These are phyloP conservation scores for Macaria liturata DNA, from an alignment of 2,888 invertebrate species.

Conservation along the genomic window DNA sequence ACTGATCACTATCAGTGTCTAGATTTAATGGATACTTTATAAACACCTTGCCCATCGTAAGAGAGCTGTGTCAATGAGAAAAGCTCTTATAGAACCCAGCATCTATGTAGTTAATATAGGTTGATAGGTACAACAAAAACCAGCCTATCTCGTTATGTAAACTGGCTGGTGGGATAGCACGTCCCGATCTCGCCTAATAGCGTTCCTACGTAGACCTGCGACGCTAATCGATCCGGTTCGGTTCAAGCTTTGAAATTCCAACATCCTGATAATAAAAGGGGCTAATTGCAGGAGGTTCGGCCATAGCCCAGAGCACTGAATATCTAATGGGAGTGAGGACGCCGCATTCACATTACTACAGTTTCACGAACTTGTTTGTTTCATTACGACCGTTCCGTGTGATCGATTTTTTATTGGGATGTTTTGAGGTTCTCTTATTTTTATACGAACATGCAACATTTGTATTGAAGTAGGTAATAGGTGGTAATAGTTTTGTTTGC, in stretches of 20 bases:
- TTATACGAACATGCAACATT: neutral
- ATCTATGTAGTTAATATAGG: too few relatives aligned
- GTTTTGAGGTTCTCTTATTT: neutral
- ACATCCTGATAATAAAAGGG: slow-evolving; percentile 25
- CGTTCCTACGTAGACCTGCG: slow-evolving; percentile 8
- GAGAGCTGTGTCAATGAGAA: too few relatives aligned
- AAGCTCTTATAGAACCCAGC: too few relatives aligned
- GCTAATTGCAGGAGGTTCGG: slow-evolving; percentile 19
- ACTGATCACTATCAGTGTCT: too few relatives aligned
- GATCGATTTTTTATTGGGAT: slow-evolving; percentile 1
- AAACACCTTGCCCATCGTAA: too few relatives aligned
- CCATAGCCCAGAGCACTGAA: slow-evolving; percentile 16
- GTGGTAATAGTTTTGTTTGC: too few relatives aligned
- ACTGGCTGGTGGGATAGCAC: neutral
- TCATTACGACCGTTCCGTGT: slow-evolving; percentile 7
- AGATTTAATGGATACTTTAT: too few relatives aligned
- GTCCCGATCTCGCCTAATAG: slow-evolving; percentile 7
- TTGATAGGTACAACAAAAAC: too few relatives aligned
- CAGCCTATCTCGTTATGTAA: slow-evolving; percentile 5
- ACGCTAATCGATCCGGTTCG: slow-evolving; percentile 20
- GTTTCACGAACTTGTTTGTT: slow-evolving; percentile 15
- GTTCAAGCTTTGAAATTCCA: slow-evolving; percentile 17
- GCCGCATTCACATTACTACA: slow-evolving; percentile 9
- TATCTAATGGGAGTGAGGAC: slow-evolving; percentile 14
- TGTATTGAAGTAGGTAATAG: too few relatives aligned